Base-by-base conservation (phyloP, 2,113 vertebrate species). In the Thunnus maccoyii region DNA sequence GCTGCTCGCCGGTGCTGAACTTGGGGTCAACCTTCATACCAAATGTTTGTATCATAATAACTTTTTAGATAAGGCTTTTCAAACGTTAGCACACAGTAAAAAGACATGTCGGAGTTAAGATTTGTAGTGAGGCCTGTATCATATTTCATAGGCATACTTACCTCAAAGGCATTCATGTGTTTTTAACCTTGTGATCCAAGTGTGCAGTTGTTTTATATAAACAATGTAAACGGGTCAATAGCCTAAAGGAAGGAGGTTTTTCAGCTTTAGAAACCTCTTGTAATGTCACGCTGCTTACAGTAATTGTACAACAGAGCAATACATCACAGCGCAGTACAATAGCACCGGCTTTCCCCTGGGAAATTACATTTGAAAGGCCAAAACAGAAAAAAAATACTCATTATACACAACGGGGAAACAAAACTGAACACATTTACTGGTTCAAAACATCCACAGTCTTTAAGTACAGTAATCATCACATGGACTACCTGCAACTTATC, bases 331-430 rank as follows among this genome's bases (percentile, higher is more conserved):
- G 71, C 73, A 60, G 78, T 11, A 66, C 83, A 84, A 83, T 41
- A 70, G 74, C 44, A 1, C 3, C 3, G 20, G 20, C 18, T 16
- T 48, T n/a, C 83, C 72, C 75, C 3, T 0, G 84, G 86, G 84
- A 89, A 90, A 89, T 90, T 78, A 83, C 50, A 62, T 74, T 50
- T 78, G 32, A 80, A 82, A 87, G 80, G 79, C 64, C 81, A 75
- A 48, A 58, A 52, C 65, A 60, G 75, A 46, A 78, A 56, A 11
- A 57, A 61, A 82, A 72, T n/a, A 56, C n/a, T 51, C 32, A 32
- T 65, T 55, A 56, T 10, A 71, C 72, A 56, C 72, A 58, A 71
- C 55, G 58, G 68, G 72, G 20, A 63, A 16, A 54, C 50, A 9
- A 25, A 50, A 16, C 46, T 67, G 8, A 55, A 46, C 58, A 13